These are phyloP conservation scores for Esox lucius DNA, from an alignment of 2,797 vertebrate species.

Conservation along the genomic window DNA sequence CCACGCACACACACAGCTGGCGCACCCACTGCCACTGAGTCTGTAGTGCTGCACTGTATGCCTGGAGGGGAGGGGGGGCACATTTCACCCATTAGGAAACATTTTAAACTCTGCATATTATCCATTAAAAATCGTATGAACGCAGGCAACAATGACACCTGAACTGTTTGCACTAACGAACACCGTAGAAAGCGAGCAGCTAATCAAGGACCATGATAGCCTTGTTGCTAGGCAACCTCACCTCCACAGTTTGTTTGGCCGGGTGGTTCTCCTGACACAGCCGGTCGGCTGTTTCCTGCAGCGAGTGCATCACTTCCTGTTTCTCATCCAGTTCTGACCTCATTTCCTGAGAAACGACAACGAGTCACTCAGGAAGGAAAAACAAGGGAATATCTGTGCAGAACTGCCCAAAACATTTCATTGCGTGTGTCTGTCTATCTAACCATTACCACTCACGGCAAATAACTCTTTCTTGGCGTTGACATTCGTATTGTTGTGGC, in stretches of 20 bases:
- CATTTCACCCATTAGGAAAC: not conserved
- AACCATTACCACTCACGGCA: constrained; percentile 75
- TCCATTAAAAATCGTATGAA: too few relatives aligned
- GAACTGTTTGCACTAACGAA: not conserved
- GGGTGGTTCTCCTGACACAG: constrained; percentile 94
- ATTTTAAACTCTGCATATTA: too few relatives aligned
- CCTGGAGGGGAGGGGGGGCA: constrained; percentile 64
- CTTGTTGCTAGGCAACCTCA: constrained; percentile 54
- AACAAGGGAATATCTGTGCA: not conserved
- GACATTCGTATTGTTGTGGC: constrained; percentile 87
- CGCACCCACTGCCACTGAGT: constrained; percentile 97
- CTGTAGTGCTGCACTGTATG: constrained; percentile 93
- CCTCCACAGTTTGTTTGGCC: constrained; percentile 96
- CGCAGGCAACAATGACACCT: not conserved
- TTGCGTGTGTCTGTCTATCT: not conserved
- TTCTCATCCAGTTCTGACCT: constrained; percentile 89
- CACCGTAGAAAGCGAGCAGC: not conserved
- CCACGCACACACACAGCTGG: constrained; percentile 92
- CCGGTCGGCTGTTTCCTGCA: constrained; percentile 88
- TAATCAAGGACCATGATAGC: not conserved
- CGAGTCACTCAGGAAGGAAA: not conserved
- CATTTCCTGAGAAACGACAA: constrained; percentile 78
- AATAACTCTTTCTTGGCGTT: constrained; percentile 87
- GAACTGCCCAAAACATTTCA: not conserved
- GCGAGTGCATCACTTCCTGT: constrained; percentile 85